These are phyloP conservation scores for Hesperia comma DNA, from an alignment of 2,888 invertebrate genomes.

Conservation along the genomic window DNA sequence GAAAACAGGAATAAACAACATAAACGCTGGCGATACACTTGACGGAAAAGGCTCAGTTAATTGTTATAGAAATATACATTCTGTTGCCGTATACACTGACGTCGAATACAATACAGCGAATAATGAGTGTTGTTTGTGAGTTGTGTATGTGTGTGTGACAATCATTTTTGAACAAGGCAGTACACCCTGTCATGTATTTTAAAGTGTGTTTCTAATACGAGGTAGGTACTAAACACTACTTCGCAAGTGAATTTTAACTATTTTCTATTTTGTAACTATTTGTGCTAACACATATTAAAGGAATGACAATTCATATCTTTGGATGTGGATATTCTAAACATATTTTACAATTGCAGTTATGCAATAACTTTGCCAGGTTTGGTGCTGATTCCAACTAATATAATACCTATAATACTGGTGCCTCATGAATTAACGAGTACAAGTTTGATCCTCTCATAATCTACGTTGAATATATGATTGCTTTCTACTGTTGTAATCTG, in stretches of 20 bases:
- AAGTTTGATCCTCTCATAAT: conserved; percentile 59
- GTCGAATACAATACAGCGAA: conserved; percentile 55
- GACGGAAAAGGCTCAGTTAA: conserved; percentile 68
- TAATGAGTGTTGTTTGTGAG: conserved; percentile 44
- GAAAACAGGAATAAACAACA: conserved; percentile 62
- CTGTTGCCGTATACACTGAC: conserved; percentile 71
- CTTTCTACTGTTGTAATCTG: conserved; percentile 67
- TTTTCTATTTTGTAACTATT: conserved; percentile 32
- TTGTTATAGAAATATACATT: conserved; percentile 63
- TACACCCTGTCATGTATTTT: conserved; percentile 49
- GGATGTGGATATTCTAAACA: not conserved
- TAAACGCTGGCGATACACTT: conserved; percentile 66
- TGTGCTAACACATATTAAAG: conserved; percentile 34
- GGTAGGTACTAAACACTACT: conserved; percentile 14
- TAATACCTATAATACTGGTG: conserved; percentile 61
- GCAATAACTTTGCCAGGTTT: conserved; percentile 46
- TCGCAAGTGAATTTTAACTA: conserved; percentile 26
- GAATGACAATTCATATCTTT: not conserved
- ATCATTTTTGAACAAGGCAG: conserved; percentile 51
- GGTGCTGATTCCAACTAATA: conserved; percentile 66
- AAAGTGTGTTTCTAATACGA: conserved; percentile 21
- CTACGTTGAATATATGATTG: conserved; percentile 65
- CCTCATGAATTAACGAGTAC: conserved; percentile 57
- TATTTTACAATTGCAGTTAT: conserved; percentile 14
- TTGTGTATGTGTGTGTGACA: conserved; percentile 54